Base-by-base conservation (phyloP, 2,113 vertebrate genomes). In the Lamprotornis superbus region DNA sequence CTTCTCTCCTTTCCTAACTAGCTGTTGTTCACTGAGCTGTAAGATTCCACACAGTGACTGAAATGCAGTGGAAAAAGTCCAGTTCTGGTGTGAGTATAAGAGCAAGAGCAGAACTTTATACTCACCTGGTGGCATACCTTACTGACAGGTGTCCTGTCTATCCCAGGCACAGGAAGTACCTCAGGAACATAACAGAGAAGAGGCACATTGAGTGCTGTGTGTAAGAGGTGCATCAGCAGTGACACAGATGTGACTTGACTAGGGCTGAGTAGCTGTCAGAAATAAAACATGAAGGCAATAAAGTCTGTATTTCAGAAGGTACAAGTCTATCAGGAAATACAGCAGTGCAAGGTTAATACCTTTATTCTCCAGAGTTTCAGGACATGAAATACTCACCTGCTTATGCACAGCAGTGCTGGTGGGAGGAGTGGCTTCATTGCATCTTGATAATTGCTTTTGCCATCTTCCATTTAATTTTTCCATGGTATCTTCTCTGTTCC, bases 401-500 rank as follows among this genome's bases (percentile, higher is more conserved):
- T 70, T 49, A 37, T 22, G 12, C 19, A 33, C 7, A 11, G 30
- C 47, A 61, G 13, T 37, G 46, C 20, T 37, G 17, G 37, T 39
- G 8, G 40, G 44, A 74, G 12, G 14, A 22, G 4, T 59, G 31
- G 3, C 23, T 83, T n/a, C 37, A 27, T n/a, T 39, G 22, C 21
- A 33, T 39, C 23, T 64, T 47, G 18, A 39, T 12, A n/a, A 18
- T 52, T 37, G 13, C 3, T 63, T 68, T 80, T 42, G 14, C 14
- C 7, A 5, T 56, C 24, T 77, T 80, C 39, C 11, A 10, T 73
- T 80, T 61, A 20, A n/a, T 15, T 17, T 61, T 91, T 31, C 27
- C 5, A 0, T 46, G 5, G 1, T 37, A 24, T 47, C 13, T 20
- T 52, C 27, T n/a, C 0, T 49, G 7, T n/a, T 89, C 9, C 11